Conservation (phyloP, 2,113 vertebrate genomes). For the Pristiophorus japonicus region DNA sequence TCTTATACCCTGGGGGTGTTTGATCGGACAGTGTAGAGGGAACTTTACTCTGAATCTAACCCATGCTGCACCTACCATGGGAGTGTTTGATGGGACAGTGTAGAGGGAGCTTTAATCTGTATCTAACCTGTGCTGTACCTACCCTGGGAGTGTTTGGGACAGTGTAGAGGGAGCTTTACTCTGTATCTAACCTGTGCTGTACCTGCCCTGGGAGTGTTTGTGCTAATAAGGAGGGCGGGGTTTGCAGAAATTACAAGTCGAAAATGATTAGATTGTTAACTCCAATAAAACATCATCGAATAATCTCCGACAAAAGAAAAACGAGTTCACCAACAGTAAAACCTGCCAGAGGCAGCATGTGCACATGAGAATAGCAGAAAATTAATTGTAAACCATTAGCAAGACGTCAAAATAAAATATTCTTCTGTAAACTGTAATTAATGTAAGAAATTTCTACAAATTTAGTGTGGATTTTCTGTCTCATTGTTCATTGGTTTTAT, state of each 20-base stretch:
- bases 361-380: not conserved
- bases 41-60: not conserved
- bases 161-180: not conserved
- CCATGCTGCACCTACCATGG: not conserved
- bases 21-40: not conserved
- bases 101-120: not conserved
- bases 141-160: not conserved
- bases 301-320: not conserved
- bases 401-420: conserved; percentile 31
- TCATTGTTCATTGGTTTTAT: conserved; percentile 31
- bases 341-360: not conserved
- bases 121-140: not conserved
- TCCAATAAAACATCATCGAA: not conserved
- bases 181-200: not conserved
- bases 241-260: not conserved
- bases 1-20: not conserved
- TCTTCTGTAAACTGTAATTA: conserved; percentile 23
- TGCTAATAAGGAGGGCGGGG: not conserved
- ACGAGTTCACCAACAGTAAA: not conserved
- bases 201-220: not conserved
- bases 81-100: not conserved
- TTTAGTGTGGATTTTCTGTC: conserved; percentile 36
- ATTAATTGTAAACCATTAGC: conserved; percentile 31
- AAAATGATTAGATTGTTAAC: not conserved
- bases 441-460: conserved; percentile 30